phyloP scores from a whole-genome alignment of 1,140 invertebrate species.

The Dendrolimus kikuchii region DNA sequence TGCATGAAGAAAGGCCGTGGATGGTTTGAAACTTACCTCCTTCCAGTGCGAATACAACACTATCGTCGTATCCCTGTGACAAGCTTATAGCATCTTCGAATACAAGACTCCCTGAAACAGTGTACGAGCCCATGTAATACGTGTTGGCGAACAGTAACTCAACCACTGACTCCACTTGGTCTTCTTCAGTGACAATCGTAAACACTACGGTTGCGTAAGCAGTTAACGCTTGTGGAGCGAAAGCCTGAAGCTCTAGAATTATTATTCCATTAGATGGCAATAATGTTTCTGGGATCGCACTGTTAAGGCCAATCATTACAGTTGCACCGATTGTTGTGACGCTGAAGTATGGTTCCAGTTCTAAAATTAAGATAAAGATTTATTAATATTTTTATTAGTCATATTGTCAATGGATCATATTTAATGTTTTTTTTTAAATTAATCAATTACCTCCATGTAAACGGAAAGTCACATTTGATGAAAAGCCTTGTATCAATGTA shows the following conservation, averaged over 20 bases:
- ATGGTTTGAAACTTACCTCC: constrained; percentile 23
- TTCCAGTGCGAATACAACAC: constrained; percentile 16
- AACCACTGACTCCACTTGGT: not conserved
- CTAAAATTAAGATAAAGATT: too few species aligned
- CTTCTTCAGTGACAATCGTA: constrained; percentile 4
- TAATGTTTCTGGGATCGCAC: constrained; percentile 8
- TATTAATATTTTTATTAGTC: too few species aligned
- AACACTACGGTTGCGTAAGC: constrained; percentile 10
- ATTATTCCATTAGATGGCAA: constrained; percentile 11
- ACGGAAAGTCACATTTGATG: too few species aligned
- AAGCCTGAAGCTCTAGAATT: constrained; percentile 14
- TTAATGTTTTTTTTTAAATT: too few species aligned
- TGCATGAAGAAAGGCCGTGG: too few species aligned
- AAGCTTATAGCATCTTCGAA: constrained; percentile 16
- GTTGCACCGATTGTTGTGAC: not conserved
- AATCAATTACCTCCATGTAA: too few species aligned
- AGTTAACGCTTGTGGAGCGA: constrained; percentile 3
- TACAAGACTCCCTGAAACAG: constrained; percentile 8
- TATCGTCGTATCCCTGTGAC: constrained; percentile 13
- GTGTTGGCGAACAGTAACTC: constrained; percentile 11
- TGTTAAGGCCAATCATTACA: constrained; percentile 1
- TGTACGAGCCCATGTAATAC: constrained; percentile 19
- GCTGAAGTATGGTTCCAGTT: constrained; percentile 2
- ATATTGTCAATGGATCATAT: too few species aligned
- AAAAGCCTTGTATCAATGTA: too few species aligned